Conservation (phyloP, 2,888 invertebrate genomes). For the Philhelius pedissequus region DNA sequence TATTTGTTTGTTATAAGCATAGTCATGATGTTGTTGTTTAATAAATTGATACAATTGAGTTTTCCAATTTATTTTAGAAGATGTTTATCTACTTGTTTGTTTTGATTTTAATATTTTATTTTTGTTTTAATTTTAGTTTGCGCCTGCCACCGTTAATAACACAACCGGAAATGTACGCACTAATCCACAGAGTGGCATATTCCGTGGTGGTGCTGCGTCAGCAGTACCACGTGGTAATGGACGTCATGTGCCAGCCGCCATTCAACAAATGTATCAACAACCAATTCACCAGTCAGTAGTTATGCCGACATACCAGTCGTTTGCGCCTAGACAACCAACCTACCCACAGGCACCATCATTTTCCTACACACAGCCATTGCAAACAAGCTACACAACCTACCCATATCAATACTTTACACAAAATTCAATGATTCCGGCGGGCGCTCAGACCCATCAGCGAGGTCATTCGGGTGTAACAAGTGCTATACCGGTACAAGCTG, state of each 20-base stretch:
- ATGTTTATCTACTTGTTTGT: not conserved
- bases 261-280: slow-evolving; percentile 73
- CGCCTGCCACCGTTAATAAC: slow-evolving; percentile 73
- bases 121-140: slow-evolving; percentile 69
- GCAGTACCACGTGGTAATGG: slow-evolving; percentile 72
- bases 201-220: slow-evolving; percentile 73
- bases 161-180: slow-evolving; percentile 72
- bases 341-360: slow-evolving; percentile 72
- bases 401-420: slow-evolving; percentile 62
- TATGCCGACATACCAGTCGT: slow-evolving; percentile 72
- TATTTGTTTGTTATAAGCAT: not conserved
- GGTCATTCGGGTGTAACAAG: slow-evolving; percentile 73
- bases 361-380: slow-evolving; percentile 73
- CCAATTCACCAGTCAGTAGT: slow-evolving; percentile 74
- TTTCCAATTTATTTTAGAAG: not conserved
- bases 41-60: not conserved
- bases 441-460: slow-evolving; percentile 71
- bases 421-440: slow-evolving; percentile 71
- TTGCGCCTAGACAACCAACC: slow-evolving; percentile 72
- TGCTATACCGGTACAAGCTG: slow-evolving; percentile 73
- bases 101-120: not conserved
- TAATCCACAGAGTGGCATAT: slow-evolving; percentile 73
- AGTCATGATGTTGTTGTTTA: not conserved
- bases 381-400: slow-evolving; percentile 60
- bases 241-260: slow-evolving; percentile 73